Base-by-base conservation (phyloP, 2,797 vertebrate genomes). In the Otolemur crassicaudatus region DNA sequence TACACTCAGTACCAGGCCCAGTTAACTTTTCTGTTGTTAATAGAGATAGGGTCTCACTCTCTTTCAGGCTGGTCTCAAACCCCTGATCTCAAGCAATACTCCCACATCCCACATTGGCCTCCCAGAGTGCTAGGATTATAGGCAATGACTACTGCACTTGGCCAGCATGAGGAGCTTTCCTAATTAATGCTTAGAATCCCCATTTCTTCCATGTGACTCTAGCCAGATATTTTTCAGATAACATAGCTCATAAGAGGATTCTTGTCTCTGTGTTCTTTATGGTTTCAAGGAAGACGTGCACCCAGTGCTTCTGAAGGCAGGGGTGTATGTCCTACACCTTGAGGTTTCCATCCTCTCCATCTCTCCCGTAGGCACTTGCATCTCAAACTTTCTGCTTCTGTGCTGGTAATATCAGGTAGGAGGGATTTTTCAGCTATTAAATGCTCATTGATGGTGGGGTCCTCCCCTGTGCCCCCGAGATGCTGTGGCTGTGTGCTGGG, bases 391-490 rank as follows among this genome's bases (percentile, higher is more conserved):
- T 40, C 34, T 34, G 49, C 17, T 25, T 60, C 49, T 65, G 19
- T 23, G 67, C 73, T 37, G 49, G n/a, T 20, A 23, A 20, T 19
- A 2, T 75, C 16, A 20, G 70, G 1, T 25, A 3, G 0, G 6
- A 20, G 49, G 70, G 10, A 6, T 6, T 46, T n/a, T 25, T 4
- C 76, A 34, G n/a, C 40, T 29, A 3, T 8, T 1, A 11, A 5
- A 53, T 22, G 37, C 20, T 40, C 12, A 2, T 13, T 25, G 14
- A n/a, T 4, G 67, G n/a, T 1, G 5, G 61, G 19, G 12, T n/a
- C 25, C 60, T 27, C 1, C 0, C 4, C 61, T 0, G 40, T 63
- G 61, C 53, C 43, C 10, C 20, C 0, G n/a, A 31, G 61, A 49
- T 10, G 25, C 2, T 3, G 1, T 10, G 43, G 20, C 65, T 53